phyloP scores from a whole-genome alignment of 2,113 vertebrate genomes.

The Tretioscincus oriximinensis region DNA sequence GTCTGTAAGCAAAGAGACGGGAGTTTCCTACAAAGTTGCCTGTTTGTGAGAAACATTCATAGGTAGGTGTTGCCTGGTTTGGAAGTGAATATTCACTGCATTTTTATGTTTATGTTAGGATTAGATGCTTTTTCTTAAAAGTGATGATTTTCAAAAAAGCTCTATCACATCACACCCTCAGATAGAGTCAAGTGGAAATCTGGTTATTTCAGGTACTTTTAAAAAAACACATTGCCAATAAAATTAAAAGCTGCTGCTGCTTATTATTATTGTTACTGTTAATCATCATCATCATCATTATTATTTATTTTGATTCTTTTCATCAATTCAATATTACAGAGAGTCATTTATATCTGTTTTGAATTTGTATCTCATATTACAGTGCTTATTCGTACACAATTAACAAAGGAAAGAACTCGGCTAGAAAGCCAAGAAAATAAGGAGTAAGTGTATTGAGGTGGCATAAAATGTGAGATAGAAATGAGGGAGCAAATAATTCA shows the following conservation, averaged over 20 bases:
- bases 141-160: too few relatives aligned
- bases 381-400: background rate
- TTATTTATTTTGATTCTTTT: too few relatives aligned
- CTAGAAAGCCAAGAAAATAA: conserved; percentile 12
- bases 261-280: too few relatives aligned
- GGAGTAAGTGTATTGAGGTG: background rate
- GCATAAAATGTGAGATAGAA: conserved; percentile 16
- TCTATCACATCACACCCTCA: too few relatives aligned
- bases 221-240: background rate
- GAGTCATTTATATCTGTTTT: background rate
- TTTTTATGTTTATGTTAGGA: too few relatives aligned
- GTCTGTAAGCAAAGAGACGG: too few relatives aligned
- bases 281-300: too few relatives aligned
- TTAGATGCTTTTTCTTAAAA: too few relatives aligned
- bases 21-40: too few relatives aligned
- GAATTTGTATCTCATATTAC: background rate
- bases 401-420: background rate
- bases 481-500: conserved; percentile 27
- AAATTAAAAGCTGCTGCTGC: background rate
- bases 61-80: too few relatives aligned
- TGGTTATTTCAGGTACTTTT: conserved; percentile 3
- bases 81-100: too few relatives aligned
- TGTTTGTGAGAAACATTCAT: too few relatives aligned
- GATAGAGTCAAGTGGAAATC: background rate
- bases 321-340: background rate